Base-by-base conservation (phyloP, 2,797 vertebrate genomes). In the Serranus cabrilla region DNA sequence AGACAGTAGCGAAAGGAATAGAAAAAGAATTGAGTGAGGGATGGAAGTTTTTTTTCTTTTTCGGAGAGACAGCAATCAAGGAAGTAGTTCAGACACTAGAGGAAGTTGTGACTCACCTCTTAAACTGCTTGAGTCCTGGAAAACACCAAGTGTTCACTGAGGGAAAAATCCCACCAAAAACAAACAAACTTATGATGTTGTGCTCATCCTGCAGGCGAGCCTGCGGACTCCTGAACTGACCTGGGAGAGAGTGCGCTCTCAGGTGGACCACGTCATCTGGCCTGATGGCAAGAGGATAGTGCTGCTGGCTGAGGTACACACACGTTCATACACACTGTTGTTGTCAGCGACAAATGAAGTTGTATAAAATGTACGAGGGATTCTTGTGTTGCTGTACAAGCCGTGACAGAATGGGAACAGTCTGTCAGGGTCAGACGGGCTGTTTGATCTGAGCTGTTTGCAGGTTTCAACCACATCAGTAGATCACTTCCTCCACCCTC, bases 181-280 rank as follows among this genome's bases (percentile, higher is more conserved):
- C 10, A 23, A 51, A 13, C 1, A 17, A 37, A n/a, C 56, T 16
- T 7, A 4, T 47, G 37, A 46, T 40, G 17, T 0, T 31, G 4
- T 75, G 6, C 3, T 83, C 18, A 4, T 17, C 40, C 89, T 83
- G n/a, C 75, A 99, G 98, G 97, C 97, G 0, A 99, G 98, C 90
- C 96, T 99, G 83, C 94, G 98, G 63, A 99, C 98, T 0, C 98
- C 98, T 0, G 98, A 99, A 81, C 94, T 99, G 76, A 99, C 98
- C 74, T 99, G 98, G 98, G 98, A 99, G 92, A 93, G 98, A 52
- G 98, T 99, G 50, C 95, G 98, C 81, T 99, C 98, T 61, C 98
- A 99, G 87, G 98, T 99, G 86, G 98, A 99, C 88, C 98, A 99
- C 1, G 97, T 99, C 82, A 99, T 99, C 93, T 99, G 97, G 97